Base-by-base conservation (phyloP, 2,113 vertebrate genomes). In the Centropristis striata region DNA sequence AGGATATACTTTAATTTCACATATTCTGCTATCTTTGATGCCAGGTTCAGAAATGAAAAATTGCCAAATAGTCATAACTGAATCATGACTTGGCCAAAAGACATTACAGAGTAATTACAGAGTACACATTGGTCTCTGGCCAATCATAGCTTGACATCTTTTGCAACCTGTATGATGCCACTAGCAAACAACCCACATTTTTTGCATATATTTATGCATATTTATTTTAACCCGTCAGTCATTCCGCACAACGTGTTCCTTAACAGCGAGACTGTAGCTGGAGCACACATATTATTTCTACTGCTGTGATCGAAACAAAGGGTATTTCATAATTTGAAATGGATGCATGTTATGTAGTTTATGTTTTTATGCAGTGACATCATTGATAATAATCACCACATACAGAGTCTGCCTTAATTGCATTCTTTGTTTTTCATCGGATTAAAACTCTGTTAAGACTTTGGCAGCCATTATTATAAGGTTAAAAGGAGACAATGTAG, bases 401-500 rank as follows among this genome's bases (percentile, higher is more conserved):
- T 25, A 28, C 4, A 25, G 18, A 59, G n/a, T 5, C 10, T 47
- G 8, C 28, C 42, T 39, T 25, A 21, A 59, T 21, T 59, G 37
- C 8, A 16, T 25, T 49, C 0, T 47, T 1, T 66, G 36, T 11
- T 0, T 46, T 73, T 37, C 10, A 5, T 39, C 25, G 13, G 2
- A n/a, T 61, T 27, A 28, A 1, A 32, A 11, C n/a, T 9, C 41
- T 3, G 32, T 32, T 25, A 54, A 20, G 59, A 69, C 13, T 15
- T 55, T 59, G 41, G 8, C 0, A 5, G 8, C n/a, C 12, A 18
- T 55, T 37, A 27, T 25, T 58, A 21, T 57, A 28, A 63, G 5
- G 12, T 57, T 51, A 65, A 81, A 84, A 49, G 36, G 23, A 54
- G 39, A 39, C 42, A 4, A 5, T 15, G 25, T 2, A 49, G 21